Percentiles rank a stretch among this genome's conserved stretches.
phyloP scores from a whole-genome alignment of 1,140 invertebrate species.

The Apis mellifera region DNA sequence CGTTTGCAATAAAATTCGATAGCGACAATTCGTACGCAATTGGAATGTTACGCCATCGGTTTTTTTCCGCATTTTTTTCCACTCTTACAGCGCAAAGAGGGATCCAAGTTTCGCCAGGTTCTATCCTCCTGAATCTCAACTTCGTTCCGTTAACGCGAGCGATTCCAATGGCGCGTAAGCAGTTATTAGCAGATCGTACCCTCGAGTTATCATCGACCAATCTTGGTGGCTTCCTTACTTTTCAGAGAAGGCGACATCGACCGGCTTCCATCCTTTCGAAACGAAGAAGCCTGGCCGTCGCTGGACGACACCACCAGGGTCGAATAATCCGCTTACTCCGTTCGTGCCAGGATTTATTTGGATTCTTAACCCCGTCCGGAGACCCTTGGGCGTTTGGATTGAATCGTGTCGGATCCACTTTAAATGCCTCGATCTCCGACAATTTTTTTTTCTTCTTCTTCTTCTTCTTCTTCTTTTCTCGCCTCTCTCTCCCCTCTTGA shows the following conservation, averaged over 20 bases:
- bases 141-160: neutral
- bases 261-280: constrained; percentile 43
- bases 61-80: no score
- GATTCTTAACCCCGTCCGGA: constrained; percentile 39
- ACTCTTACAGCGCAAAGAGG: neutral
- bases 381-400: neutral
- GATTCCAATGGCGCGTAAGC: neutral
- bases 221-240: constrained; percentile 46
- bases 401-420: constrained; percentile 38
- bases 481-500: no score
- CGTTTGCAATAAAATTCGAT: no score
- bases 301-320: constrained; percentile 15
- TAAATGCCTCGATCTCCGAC: constrained; percentile 28
- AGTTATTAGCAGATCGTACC: no score
- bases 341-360: constrained; percentile 47
- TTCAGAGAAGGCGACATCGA: constrained; percentile 6
- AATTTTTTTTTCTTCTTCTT: neutral
- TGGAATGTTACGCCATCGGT: no score
- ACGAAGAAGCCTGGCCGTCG: constrained; percentile 18
- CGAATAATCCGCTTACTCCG: constrained; percentile 45
- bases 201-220: constrained; percentile 41
- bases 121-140: neutral
- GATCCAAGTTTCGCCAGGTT: neutral
- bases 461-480: no score
- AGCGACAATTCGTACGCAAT: no score